Evolutionary conservation across 1,140 invertebrate species (phyloP).

Genomic region (Sitodiplosis mosellana): DNA sequence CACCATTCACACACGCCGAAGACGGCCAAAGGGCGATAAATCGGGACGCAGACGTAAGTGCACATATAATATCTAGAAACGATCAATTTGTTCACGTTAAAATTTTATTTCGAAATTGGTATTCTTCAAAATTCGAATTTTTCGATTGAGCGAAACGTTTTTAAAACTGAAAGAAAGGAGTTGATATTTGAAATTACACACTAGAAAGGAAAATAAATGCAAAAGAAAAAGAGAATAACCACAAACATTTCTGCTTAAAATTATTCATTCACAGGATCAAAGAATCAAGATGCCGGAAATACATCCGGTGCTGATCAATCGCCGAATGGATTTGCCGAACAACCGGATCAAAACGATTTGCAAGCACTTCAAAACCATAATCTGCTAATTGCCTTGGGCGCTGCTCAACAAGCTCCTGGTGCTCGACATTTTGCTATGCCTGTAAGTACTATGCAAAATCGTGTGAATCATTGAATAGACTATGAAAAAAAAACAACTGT

Average conservation of each 20-base stretch:
- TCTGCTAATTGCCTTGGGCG: slow-evolving; percentile 6
- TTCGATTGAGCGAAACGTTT: no score
- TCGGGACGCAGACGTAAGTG: slow-evolving; percentile 26
- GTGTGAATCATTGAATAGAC: no score
- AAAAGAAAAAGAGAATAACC: no score
- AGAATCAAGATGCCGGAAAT: slow-evolving; percentile 2
- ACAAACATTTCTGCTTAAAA: no score
- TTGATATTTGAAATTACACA: no score
- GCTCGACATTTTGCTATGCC: slow-evolving; percentile 4
- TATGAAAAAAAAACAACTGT: no score
- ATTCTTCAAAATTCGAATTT: no score
- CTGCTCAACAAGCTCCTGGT: neutral
- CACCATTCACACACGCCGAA: slow-evolving; percentile 86
- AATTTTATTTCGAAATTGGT: no score
- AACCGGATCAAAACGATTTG: slow-evolving; percentile 1
- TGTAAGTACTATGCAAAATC: slow-evolving; percentile 1
- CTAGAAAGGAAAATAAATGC: no score
- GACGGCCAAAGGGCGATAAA: slow-evolving; percentile 57
- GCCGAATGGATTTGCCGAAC: neutral
- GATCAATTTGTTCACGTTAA: no score
- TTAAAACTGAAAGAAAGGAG: no score
- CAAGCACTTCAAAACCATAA: slow-evolving; percentile 5
- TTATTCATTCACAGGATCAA: neutral
- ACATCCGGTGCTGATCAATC: neutral
- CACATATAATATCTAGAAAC: no score